Evolutionary conservation across 2,888 invertebrate genomes (phyloP), one percentile per base, ranked within the genome.

Genomic region (Plusia festucae): DNA sequence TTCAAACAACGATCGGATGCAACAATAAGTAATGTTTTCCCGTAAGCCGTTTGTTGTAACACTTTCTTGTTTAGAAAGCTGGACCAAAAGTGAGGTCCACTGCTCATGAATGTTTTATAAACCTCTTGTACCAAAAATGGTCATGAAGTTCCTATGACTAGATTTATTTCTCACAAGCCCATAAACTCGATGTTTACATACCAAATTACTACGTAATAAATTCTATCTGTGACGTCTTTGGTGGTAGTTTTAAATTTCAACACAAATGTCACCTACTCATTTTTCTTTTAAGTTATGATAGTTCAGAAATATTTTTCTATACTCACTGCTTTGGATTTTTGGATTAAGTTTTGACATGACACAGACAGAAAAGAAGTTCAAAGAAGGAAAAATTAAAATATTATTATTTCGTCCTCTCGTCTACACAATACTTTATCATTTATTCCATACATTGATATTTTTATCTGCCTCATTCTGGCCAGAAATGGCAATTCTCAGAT

Each of bases 11-110:
- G 9, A 53, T 24, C 61, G 70, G 60, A 61, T 65, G 59, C 16
- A 70, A 56, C 46, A 64, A 32, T 65, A 49, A 70, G 6, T 61
- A 24, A 65, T 62, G 58, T 51, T 65, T 73, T 65, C 75, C 75
- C 75, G 57, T 9, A 30, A 49, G 54, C 44, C 0, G 15, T 55
- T 65, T 53, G 22, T 27, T 53, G 22, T 27, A 55, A 49, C 44
- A 53, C 34, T 60, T 60, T 73, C 52, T 52, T 1, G 49, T n/a
- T 53, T 27, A 52, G 24, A 60, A 40, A 55, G 22, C 22, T 24
- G 22, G 11, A 49, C 16, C 46, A 49, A 49, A 49, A 49, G 18
- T 18, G 18, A 11, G 20, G 18, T 8, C 46, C 46, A 49, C 11
- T 20, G 18, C 8, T 49, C 46, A 11, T 49, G 46, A 49, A 18